phyloP scores from a whole-genome alignment of 2,113 vertebrate genomes.

The Mirounga angustirostris region DNA sequence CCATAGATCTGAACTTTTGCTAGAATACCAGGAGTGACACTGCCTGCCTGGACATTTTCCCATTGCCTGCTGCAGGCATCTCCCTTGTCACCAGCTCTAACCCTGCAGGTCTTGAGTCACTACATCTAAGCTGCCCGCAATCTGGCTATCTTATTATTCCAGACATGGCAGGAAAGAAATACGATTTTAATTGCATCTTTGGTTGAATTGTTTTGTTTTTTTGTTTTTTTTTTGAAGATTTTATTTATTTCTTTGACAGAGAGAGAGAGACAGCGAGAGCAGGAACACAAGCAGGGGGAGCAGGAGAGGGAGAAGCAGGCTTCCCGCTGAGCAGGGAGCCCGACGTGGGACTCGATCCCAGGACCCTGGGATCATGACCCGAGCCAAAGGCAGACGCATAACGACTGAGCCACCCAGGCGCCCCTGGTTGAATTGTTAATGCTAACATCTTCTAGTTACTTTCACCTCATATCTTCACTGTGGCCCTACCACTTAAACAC shows the following conservation, averaged over 20 bases:
- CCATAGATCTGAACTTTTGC: neutral
- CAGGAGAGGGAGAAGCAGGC: no score
- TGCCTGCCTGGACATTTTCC: neutral
- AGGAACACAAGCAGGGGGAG: no score
- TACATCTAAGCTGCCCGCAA: neutral
- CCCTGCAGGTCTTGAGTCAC: neutral
- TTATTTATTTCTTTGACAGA: no score
- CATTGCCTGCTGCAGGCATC: neutral
- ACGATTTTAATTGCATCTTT: constrained; percentile 3
- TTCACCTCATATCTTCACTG: neutral
- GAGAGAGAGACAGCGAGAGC: no score
- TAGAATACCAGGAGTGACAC: neutral
- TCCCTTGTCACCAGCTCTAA: neutral
- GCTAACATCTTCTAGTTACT: neutral
- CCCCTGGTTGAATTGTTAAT: neutral
- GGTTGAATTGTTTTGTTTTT: neutral
- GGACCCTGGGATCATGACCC: no score
- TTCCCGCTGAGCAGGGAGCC: no score
- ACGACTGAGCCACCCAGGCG: no score
- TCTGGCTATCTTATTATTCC: constrained; percentile 27
- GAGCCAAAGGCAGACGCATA: no score
- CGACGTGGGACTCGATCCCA: no score
- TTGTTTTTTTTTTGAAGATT: no score
- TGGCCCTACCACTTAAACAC: neutral
- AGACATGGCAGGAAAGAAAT: neutral